Evolutionary conservation across 2,888 invertebrate species (phyloP).

Genomic region (Muschampia staudingeri): DNA sequence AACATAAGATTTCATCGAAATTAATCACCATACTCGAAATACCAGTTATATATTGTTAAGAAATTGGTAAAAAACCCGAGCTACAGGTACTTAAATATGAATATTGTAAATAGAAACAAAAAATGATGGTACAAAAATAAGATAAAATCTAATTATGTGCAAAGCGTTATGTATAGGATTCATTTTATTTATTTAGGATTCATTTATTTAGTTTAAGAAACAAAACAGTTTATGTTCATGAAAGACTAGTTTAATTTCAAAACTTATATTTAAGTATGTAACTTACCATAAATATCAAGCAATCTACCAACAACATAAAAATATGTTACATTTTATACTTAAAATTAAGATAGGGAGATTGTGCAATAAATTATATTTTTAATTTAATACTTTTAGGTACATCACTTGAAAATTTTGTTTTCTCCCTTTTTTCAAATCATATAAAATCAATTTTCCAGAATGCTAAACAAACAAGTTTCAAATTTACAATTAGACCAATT

Average conservation of each 20-base stretch:
- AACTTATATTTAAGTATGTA: not conserved
- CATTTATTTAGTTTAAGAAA: too few species aligned
- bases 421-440: constrained; percentile 4
- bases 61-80: too few species aligned
- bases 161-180: too few species aligned
- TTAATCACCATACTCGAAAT: too few species aligned
- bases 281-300: constrained; percentile 53
- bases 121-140: too few species aligned
- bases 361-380: constrained; percentile 60
- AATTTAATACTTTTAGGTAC: constrained; percentile 44
- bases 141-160: too few species aligned
- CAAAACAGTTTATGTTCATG: constrained; percentile 26
- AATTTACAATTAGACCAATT: not conserved
- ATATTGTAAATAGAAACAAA: too few species aligned
- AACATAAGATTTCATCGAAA: too few species aligned
- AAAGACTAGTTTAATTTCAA: constrained; percentile 71
- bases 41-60: too few species aligned
- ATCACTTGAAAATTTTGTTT: constrained; percentile 13
- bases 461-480: not conserved
- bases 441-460: not conserved
- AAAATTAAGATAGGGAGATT: constrained; percentile 56
- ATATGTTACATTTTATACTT: constrained; percentile 38
- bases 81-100: too few species aligned
- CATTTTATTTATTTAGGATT: too few species aligned
- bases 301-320: constrained; percentile 63